A percentile compares a stretch with the other conserved stretches of the same genome.
Evolutionary conservation across 2,797 vertebrate species (phyloP).

Genomic region (Brotula barbata): DNA sequence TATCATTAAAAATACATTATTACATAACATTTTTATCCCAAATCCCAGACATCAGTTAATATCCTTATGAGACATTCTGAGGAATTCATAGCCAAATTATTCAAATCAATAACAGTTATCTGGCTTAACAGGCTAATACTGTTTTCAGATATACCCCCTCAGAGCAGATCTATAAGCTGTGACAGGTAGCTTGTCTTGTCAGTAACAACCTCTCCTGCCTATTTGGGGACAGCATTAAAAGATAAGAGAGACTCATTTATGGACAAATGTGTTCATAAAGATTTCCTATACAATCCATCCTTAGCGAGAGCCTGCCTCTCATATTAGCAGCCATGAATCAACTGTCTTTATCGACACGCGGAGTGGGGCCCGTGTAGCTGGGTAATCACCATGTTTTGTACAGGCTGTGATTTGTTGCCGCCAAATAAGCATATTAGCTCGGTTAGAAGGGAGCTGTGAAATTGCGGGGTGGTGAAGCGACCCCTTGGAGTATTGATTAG

Average conservation of each 20-base stretch:
- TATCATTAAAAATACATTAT: neutral
- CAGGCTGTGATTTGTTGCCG: slow-evolving; percentile 31
- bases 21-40: neutral
- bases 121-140: slow-evolving; percentile 43
- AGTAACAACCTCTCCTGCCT: slow-evolving; percentile 52
- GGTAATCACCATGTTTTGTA: slow-evolving; percentile 37
- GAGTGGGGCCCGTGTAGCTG: slow-evolving; percentile 39
- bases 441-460: slow-evolving; percentile 8
- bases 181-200: slow-evolving; percentile 60
- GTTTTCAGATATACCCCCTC: slow-evolving; percentile 48
- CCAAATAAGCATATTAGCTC: slow-evolving; percentile 28
- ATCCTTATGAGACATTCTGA: slow-evolving; percentile 8
- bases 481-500: slow-evolving; percentile 22
- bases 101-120: slow-evolving; percentile 51
- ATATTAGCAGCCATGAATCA: slow-evolving; percentile 66
- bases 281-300: slow-evolving; percentile 72
- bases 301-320: slow-evolving; percentile 43
- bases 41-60: slow-evolving; percentile 11
- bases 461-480: slow-evolving; percentile 8
- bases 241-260: slow-evolving; percentile 69
- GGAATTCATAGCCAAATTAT: slow-evolving; percentile 26
- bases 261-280: slow-evolving; percentile 65
- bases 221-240: slow-evolving; percentile 60
- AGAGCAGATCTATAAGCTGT: slow-evolving; percentile 53
- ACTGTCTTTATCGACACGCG: slow-evolving; percentile 56